Evolutionary conservation across 2,797 vertebrate genomes (phyloP).

Genomic region (Poecilia wingei): DNA sequence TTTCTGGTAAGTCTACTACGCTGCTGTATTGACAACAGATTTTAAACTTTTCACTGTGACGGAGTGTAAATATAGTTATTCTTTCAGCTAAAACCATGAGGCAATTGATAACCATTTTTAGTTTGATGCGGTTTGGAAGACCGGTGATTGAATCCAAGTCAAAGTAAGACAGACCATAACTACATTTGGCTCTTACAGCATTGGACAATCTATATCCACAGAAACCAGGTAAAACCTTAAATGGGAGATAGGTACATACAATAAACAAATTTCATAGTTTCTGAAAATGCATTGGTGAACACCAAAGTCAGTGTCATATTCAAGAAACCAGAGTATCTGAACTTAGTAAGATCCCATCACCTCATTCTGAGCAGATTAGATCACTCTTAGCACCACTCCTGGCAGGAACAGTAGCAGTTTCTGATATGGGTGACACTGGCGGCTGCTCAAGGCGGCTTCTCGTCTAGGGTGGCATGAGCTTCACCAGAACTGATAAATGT

Average conservation of each 20-base stretch:
- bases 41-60: slow-evolving; percentile 13
- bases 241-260: not conserved
- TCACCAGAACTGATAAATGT: no score
- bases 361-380: no score
- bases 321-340: no score
- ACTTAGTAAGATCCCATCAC: no score
- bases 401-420: no score
- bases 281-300: no score
- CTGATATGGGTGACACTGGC: no score
- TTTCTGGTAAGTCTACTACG: slow-evolving; percentile 7
- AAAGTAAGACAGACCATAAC: slow-evolving; percentile 30
- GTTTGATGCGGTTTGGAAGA: slow-evolving; percentile 40
- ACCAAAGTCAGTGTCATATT: no score
- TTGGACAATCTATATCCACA: not conserved
- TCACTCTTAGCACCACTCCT: no score
- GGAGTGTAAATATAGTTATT: slow-evolving; percentile 7
- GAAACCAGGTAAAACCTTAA: not conserved
- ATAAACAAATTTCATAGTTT: not conserved
- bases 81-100: slow-evolving; percentile 13
- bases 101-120: slow-evolving; percentile 24
- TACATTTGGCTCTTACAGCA: slow-evolving; percentile 25
- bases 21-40: slow-evolving; percentile 16
- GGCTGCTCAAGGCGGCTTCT: no score
- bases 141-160: slow-evolving; percentile 31
- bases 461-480: no score